Conservation (phyloP, 2,888 invertebrate genomes). For the Marronus borbonicus region DNA sequence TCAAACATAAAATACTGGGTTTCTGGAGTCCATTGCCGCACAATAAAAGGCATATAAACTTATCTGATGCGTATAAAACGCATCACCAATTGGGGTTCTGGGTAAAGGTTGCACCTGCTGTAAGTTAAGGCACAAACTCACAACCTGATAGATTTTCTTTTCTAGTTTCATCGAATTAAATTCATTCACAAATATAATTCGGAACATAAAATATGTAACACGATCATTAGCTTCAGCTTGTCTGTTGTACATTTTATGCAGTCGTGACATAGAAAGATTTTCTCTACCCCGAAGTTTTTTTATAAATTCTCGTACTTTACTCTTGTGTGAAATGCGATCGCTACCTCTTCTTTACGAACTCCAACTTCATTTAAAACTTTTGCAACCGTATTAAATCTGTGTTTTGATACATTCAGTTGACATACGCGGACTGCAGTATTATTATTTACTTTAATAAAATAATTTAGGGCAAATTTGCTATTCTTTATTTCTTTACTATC, state of each 20-base stretch:
- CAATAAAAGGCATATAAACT: too few relatives aligned
- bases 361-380: too few relatives aligned
- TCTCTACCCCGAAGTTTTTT: neutral
- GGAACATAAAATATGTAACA: conserved; percentile 8
- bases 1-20: too few relatives aligned
- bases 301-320: conserved; percentile 1
- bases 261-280: conserved; percentile 2
- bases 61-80: too few relatives aligned
- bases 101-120: conserved; percentile 10
- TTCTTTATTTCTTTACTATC: conserved; percentile 8
- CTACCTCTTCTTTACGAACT: neutral
- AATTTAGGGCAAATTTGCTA: neutral
- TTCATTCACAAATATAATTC: conserved; percentile 17
- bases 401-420: neutral
- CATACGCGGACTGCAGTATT: neutral
- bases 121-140: conserved; percentile 5
- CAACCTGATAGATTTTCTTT: conserved; percentile 1
- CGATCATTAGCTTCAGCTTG: neutral
- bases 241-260: neutral
- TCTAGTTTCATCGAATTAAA: neutral
- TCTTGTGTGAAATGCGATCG: conserved; percentile 21
- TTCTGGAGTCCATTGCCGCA: too few relatives aligned
- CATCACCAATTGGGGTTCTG: neutral
- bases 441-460: conserved; percentile 1
- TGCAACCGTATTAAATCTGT: too few relatives aligned